Evolutionary conservation across 2,888 invertebrate genomes (phyloP).

Genomic region (Eilema sororculum): DNA sequence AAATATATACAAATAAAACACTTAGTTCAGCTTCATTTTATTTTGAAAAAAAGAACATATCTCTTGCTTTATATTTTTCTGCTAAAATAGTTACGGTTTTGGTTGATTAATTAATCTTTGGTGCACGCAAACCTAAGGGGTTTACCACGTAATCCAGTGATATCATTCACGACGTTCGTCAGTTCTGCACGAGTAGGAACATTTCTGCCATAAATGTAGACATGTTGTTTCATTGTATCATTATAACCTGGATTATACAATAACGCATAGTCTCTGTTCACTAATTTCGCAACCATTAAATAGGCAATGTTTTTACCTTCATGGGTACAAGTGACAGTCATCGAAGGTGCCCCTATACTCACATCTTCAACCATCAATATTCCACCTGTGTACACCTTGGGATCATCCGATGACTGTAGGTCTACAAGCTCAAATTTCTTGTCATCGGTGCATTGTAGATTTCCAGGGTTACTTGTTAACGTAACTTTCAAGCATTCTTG

Average conservation of each 20-base stretch:
- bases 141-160: background rate
- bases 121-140: background rate
- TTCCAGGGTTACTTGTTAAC: background rate
- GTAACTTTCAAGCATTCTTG: background rate
- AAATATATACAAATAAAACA: too few relatives aligned
- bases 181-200: background rate
- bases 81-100: background rate
- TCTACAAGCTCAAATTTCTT: slow-evolving; percentile 1
- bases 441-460: background rate
- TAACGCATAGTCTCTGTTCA: background rate
- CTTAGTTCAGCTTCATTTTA: background rate
- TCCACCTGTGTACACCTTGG: too few relatives aligned
- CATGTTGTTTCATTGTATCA: background rate
- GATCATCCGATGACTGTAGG: background rate
- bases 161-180: background rate
- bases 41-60: background rate
- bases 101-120: background rate
- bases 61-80: background rate
- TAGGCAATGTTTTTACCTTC: background rate
- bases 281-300: background rate
- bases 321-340: background rate
- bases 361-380: background rate
- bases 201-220: background rate
- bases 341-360: background rate
- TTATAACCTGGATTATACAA: background rate